Conservation (phyloP, 53 echinoderm and acorn worm genomes). For the Arbacia lixula region DNA sequence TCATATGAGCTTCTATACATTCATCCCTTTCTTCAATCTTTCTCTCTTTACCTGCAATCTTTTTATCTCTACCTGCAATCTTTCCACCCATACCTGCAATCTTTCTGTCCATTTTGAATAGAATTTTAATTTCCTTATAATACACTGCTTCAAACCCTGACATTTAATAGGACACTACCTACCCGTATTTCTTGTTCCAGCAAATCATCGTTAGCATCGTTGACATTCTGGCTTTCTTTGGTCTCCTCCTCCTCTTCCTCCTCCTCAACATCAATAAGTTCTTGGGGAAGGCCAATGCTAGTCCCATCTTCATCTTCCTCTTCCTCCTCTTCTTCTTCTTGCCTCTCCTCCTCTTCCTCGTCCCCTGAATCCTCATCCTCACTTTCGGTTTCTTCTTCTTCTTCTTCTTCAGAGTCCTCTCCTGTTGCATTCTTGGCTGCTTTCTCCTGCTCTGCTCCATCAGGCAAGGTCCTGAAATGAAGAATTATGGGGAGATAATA, state of each 20-base stretch:
- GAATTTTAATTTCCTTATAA: too few species aligned
- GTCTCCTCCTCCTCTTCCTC: conserved; percentile 59
- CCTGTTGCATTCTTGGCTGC: background rate
- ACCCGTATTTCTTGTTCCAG: conserved; percentile 30
- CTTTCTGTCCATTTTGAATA: too few species aligned
- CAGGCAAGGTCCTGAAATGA: background rate
- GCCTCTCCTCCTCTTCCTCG: conserved; percentile 43
- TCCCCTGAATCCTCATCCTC: conserved; percentile 19
- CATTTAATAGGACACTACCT: background rate
- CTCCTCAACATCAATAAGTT: background rate
- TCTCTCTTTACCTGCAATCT: too few species aligned
- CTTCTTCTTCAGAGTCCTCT: conserved; percentile 17
- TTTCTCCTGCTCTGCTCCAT: conserved; percentile 3
- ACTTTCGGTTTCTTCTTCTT: conserved; percentile 41
- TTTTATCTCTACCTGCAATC: too few species aligned
- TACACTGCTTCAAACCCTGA: background rate
- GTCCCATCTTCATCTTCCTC: conserved; percentile 52
- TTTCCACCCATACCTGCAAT: too few species aligned
- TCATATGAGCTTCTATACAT: too few species aligned
- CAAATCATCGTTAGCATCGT: conserved; percentile 22
- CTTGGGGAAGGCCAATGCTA: conserved; percentile 27
- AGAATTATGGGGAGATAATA: too few species aligned
- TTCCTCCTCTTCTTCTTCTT: conserved; percentile 63
- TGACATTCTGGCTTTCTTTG: conserved; percentile 52
- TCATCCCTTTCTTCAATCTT: too few species aligned